Evolutionary conservation across 2,888 invertebrate genomes (phyloP), one percentile per base, ranked within the genome.

Genomic region (Amblyjoppa fuscipennis): DNA sequence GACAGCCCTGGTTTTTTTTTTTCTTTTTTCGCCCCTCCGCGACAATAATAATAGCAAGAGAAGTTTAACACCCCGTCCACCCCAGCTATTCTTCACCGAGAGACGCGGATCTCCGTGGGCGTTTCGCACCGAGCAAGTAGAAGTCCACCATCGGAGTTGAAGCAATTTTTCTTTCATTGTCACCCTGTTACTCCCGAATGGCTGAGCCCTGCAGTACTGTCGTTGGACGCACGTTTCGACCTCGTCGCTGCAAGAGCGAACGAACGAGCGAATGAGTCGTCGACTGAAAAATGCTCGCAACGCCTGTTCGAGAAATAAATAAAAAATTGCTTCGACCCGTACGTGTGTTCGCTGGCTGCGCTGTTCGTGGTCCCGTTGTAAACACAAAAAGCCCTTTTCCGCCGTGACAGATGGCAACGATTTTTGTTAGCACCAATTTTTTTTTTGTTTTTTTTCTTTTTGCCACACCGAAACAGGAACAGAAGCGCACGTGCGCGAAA

Each of bases 281-380:
- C 79, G 59, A 82, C 79, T 85, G 85, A 85, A 85, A 82, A 85
- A 85, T 85, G 78, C 71, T 79, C 41, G 85, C 70, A 70, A 85
- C 85, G 85, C 79, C 75, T 82, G 85, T 79, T 85, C 75, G 64
- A n/a, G 6, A 64, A 81, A 74, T 41, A 61, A 81, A 79, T 59
- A 83, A 70, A 64, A 82, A 82, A 85, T 66, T 38, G 56, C 64
- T 3, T 2, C 51, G 56, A 41, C 28, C 71, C 59, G 16, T 34
- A 70, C 51, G 38, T 41, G 68, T 78, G 66, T 66, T 28, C 53
- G 53, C 56, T 82, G 73, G 59, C 61, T 70, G 51, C 56, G 45
- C 34, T 28, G 68, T 41, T 68, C 45, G 38, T 5, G 45, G 56
- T 56, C 49, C 20, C n/a, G 28, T 64, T 71, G 70, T 76, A 61